These are phyloP conservation scores for Polietes domitor DNA, from an alignment of 2,888 invertebrate genomes.

Conservation along the genomic window DNA sequence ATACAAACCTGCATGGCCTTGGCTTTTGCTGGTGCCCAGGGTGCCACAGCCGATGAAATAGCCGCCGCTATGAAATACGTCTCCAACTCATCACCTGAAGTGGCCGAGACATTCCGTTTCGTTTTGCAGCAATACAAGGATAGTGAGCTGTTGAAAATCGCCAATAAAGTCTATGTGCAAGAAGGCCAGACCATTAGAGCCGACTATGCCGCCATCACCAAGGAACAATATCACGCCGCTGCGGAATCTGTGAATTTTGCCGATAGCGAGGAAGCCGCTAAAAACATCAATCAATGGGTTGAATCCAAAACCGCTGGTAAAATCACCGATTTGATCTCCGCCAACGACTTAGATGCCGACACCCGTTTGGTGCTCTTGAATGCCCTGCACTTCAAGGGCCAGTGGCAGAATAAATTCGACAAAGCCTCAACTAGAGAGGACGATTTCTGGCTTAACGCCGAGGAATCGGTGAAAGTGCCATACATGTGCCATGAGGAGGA, in stretches of 20 bases:
- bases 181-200: constrained; percentile 83
- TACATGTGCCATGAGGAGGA: constrained; percentile 86
- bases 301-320: constrained; percentile 89
- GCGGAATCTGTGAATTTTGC: constrained; percentile 86
- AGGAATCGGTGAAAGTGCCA: constrained; percentile 83
- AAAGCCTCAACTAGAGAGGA: constrained; percentile 83
- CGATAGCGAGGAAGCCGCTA: constrained; percentile 81
- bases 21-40: constrained; percentile 87
- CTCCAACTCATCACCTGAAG: constrained; percentile 72
- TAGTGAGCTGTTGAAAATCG: constrained; percentile 82
- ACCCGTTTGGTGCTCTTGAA: constrained; percentile 90
- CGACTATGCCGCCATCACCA: constrained; percentile 83
- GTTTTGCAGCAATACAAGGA: constrained; percentile 74
- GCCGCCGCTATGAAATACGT: constrained; percentile 83
- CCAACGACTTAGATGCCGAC: constrained; percentile 82
- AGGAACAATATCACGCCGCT: constrained; percentile 85
- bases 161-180: constrained; percentile 88
- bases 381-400: constrained; percentile 94
- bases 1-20: constrained; percentile 87
- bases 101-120: constrained; percentile 73
- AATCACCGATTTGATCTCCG: constrained; percentile 88
- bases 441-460: constrained; percentile 84
- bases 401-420: constrained; percentile 88
- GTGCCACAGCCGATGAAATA: constrained; percentile 84
- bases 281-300: constrained; percentile 91